Evolutionary conservation across 2,797 vertebrate species (phyloP), one percentile per base, ranked within the genome.

Genomic region (Hyperoplus lanceolatus): DNA sequence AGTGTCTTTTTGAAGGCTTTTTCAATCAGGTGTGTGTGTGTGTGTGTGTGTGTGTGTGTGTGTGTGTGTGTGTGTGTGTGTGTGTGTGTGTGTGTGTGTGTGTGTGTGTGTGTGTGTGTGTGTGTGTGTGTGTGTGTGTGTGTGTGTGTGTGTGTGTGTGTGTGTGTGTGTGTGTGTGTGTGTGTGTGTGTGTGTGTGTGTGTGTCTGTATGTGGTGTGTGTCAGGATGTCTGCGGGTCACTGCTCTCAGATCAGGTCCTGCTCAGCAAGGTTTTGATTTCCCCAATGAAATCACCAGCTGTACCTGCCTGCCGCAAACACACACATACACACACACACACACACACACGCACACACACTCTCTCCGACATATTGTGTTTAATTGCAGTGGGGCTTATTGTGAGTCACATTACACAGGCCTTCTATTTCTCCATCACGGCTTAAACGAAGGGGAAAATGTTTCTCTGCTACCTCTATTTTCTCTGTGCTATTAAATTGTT

Each of bases 261-360:
- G 79, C 78, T 87, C 75, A 77, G 84, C 77, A 81, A 53, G 42
- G 10, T 75, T 90, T 90, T 90, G 83, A 90, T 90, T 92, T 90
- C 85, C 89, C 87, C 6, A 16, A 63, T 90, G 90, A 90, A 84
- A 85, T 88, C 82, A 85, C 88, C 89, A 87, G 78, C 84, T 90
- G 89, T 88, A 87, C 77, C 84, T 86, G 72, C 75, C 58, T 55
- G 74, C 67, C 71, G 57, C 41, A 6, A n/a, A 67, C 61, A 57
- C 46, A 54, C 55, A 50, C 57, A 42, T 54, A 63, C 58, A 79
- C 55, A 72, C 62, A 62, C 64, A 49, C 74, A 56, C 58, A 62
- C 68, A 54, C 68, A 70, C 54, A 36, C 21, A 65, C 59, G 46
- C 75, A 61, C 68, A 39, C 67, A 67, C 57, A 72, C 18, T 29